Base-by-base conservation (phyloP, 1,140 invertebrate genomes). In the Drosophila dunni region DNA sequence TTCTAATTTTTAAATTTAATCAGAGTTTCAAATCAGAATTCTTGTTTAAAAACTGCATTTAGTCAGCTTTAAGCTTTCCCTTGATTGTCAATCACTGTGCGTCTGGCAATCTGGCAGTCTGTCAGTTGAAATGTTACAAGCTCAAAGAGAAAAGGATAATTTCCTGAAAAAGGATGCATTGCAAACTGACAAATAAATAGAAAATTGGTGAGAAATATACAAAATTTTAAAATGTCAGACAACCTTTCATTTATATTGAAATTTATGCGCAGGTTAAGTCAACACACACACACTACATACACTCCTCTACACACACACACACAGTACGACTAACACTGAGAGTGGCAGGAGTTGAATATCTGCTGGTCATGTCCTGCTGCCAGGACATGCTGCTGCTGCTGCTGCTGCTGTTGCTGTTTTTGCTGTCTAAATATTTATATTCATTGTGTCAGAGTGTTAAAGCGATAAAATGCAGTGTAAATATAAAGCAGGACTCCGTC, bases 381-480 rank as follows among this genome's bases (percentile, higher is more conserved):
- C 61, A 68, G 78, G 66, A 81, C 64, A 75, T 46, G 68, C 58
- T 73, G 17, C 57, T 36, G 50, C 51, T 71, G 40, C n/a, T 54
- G 33, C 34, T 50, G 42, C 40, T 63, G 34, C 36, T 64, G 72
- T 56, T 85, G 81, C 84, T 88, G 84, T 88, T 88, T 88, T 89
- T 88, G 84, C 80, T 88, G 84, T 88, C 84, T 86, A 88, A 88
- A 88, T 88, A 88, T 88, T 88, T 88, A 88, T 88, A 88, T 88
- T 88, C 84, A 88, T 88, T 88, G 85, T 88, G 84, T 88, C 84
- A 83, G 84, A 88, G 84, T 88, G 84, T 88, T 88, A 88, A 88
- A 88, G 84, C 84, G 84, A 88, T 88, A 88, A 88, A 88, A 88
- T 88, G 85, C 84, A 88, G 83, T 83, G 84, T 83, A 88, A 88